Base-by-base conservation (phyloP, 2,113 vertebrate genomes). In the Oceanites oceanicus region DNA sequence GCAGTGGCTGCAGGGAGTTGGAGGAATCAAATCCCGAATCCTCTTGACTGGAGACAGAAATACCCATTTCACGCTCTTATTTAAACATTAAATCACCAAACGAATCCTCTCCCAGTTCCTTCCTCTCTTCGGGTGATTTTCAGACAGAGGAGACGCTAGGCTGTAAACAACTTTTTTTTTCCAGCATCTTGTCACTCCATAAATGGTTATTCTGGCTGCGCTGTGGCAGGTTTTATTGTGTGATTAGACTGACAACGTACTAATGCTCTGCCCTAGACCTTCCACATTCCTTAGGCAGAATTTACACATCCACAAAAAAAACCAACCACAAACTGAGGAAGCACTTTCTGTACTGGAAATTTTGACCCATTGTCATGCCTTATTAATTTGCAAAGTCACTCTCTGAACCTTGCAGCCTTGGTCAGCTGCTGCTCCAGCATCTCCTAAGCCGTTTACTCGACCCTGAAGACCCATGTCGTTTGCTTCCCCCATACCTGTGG, bases 91-190 rank as follows among this genome's bases (percentile, higher is more conserved):
- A 83, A 76, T 94, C 32, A 82, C 49, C 47, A 70, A 90, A 80
- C 38, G 29, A 75, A 68, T 94, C 68, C 53, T 90, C 17, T 93
- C 45, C 29, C 63, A 74, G 92, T 88, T 96, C 81, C 82, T 95
- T 88, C 67, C 87, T 93, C 45, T 90, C 93, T 73, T 76, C 74
- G 72, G 68, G 38, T 94, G 81, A 73, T 93, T 94, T 96, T 96
- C 88, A 94, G 67, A 86, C 45, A 88, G 73, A 72, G 55, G 68
- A 96, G 79, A 83, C 3, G 13, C 55, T 83, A 74, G 88, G n/a
- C 38, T 93, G 92, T 96, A 96, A 97, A 96, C 88, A 97, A 76
- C 44, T 1, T 34, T 49, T 67, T 67, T 59, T 78, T 94, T 80
- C 79, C 81, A 90, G 67, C 42, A 47, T 40, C 2, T 0, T 30